These are phyloP conservation scores for Drosophila limbata DNA, from an alignment of 2,888 invertebrate species.

Conservation along the genomic window DNA sequence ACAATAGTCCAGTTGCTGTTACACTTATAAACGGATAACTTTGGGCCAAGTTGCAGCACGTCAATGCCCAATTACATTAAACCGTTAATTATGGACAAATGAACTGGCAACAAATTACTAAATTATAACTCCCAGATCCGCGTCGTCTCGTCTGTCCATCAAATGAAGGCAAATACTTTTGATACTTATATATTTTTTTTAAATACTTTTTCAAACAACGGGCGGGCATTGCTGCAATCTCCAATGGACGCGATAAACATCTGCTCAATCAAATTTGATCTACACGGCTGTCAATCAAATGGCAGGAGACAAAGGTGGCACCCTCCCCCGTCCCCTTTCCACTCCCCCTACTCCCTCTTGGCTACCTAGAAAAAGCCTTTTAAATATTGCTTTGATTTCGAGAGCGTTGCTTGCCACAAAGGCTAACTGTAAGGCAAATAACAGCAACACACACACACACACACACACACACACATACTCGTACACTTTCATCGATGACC, in stretches of 20 bases:
- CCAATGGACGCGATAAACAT: constrained; percentile 50
- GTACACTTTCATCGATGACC: constrained; percentile 83
- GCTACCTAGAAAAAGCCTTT: constrained; percentile 30
- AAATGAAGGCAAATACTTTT: constrained; percentile 17
- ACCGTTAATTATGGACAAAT: constrained; percentile 61
- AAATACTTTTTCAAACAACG: constrained; percentile 3
- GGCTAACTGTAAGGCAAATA: constrained; percentile 48
- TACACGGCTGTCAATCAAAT: constrained; percentile 74
- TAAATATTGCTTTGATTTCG: constrained; percentile 33
- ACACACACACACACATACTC: constrained; percentile 31
- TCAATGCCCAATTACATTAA: constrained; percentile 49
- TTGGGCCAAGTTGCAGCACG: constrained; percentile 1
- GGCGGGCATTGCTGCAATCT: constrained; percentile 56
- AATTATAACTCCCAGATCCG: constrained; percentile 45
- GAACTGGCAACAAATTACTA: constrained; percentile 48
- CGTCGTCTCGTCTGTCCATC: constrained; percentile 65
- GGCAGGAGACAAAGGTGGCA: constrained; percentile 40
- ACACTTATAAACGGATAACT: constrained; percentile 6
- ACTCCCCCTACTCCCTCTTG: neutral
- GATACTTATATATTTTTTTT: neutral
- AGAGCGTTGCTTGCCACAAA: constrained; percentile 47
- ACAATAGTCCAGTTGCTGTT: neutral
- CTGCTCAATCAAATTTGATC: constrained; percentile 70
- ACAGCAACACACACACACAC: too few relatives aligned
- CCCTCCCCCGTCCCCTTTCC: neutral